Evolutionary conservation across 1,140 invertebrate species (phyloP), one percentile per base, ranked within the genome.

Genomic region (Drosophila athabasca): DNA sequence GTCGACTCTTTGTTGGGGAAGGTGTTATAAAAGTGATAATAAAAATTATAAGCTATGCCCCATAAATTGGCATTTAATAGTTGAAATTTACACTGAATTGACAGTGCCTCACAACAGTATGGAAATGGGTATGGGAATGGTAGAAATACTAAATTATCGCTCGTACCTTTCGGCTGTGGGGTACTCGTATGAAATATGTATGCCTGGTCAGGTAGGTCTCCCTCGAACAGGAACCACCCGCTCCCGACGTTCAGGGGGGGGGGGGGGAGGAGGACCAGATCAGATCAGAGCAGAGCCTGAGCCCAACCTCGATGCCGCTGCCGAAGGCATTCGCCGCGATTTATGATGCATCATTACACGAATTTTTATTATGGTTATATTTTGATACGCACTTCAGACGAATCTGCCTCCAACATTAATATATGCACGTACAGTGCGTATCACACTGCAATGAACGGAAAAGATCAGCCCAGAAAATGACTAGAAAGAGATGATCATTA

Each of bases 1-100:
- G 15, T 2, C 17, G 22, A 26, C 19, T 15, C 29, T 11, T 44
- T 55, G 53, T 22, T 17, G 17, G 51, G 29, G 74, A 70, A 87
- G 83, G 82, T 87, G 82, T 87, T 87, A 87, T 87, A 87, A 87
- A 87, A 73, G 59, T 70, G 78, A 87, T 87, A 87, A 88, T 88
- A 88, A 88, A 84, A 88, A 88, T 88, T 79, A 87, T 88, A 88
- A 82, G 71, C 83, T 88, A 88, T 81, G 83, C 83, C 76, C 83
- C 79, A 88, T 88, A 88, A 88, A 88, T 88, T 76, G 83, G 83
- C 83, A 87, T 87, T 87, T 87, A 87, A 87, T 87, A 87, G 83
- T 87, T 87, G 83, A 87, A 87, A 82, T 88, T 88, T 87, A 87
- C 83, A 76, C 83, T 73, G 83, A 88, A 87, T 79, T 87, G 82